phyloP scores from a whole-genome alignment of 2,888 invertebrate genomes.

The Celastrina argiolus region DNA sequence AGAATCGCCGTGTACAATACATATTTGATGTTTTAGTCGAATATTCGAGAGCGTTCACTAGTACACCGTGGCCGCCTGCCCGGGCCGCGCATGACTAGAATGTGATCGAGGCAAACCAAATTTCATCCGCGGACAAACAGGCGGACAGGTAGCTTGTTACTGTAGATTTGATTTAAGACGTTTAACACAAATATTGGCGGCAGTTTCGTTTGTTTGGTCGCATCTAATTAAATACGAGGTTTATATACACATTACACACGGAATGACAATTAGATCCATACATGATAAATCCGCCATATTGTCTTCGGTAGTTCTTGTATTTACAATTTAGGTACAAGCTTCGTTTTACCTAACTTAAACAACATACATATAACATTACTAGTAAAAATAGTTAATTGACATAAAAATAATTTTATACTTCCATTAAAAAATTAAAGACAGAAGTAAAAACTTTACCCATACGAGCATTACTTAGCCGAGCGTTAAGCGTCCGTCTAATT shows the following conservation, averaged over 20 bases:
- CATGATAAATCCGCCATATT: no score
- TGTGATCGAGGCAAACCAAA: conserved; percentile 63
- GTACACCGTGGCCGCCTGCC: conserved; percentile 46
- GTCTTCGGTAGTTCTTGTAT: no score
- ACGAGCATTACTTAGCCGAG: no score
- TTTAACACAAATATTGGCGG: conserved; percentile 69
- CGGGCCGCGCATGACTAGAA: conserved; percentile 62
- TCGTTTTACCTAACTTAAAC: no score
- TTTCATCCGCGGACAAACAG: conserved; percentile 63
- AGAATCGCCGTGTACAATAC: conserved; percentile 3
- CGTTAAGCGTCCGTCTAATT: no score
- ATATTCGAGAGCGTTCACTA: conserved; percentile 11
- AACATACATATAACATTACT: no score
- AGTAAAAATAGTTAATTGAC: no score
- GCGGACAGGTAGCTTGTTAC: conserved; percentile 70
- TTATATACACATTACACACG: conserved; percentile 53
- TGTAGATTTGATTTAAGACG: conserved; percentile 72
- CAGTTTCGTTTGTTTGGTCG: conserved; percentile 55
- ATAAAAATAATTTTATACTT: no score
- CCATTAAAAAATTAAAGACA: no score
- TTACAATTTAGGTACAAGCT: no score
- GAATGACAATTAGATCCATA: conserved; percentile 49
- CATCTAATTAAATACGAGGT: conserved; percentile 61
- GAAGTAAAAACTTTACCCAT: no score
- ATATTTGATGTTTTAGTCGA: conserved; percentile 18